Base-by-base conservation (phyloP, 2,888 invertebrate species). In the Archaeoteleia sp. region DNA sequence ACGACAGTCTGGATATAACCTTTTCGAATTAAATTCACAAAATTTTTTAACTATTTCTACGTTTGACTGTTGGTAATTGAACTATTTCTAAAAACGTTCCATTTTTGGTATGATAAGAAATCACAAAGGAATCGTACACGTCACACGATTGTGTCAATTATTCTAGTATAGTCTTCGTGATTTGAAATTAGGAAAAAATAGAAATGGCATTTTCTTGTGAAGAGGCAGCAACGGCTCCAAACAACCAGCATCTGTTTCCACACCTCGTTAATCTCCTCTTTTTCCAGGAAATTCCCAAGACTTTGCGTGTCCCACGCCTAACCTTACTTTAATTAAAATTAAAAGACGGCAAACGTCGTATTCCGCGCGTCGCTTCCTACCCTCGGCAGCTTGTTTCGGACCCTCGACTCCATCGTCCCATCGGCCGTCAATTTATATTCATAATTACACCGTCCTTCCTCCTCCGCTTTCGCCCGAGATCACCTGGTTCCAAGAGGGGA, bases 251-350 rank as follows among this genome's bases (percentile, higher is more conserved):
- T 67, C 54, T 65, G 65, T 46, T 60, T 67, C 54, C 51, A 40
- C 49, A 54, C 66, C 58, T 53, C 60, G 58, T 57, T 55, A 61
- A 46, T 39, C 42, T 34, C 13, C 15, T 55, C 15, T 32, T 25
- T 23, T 42, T 63, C 51, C 49, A 45, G 40, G 13, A 62, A 70
- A 71, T 70, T 66, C 51, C 10, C 23, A 35, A 49, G 45, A 45
- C 49, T 35, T 53, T 46, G 45, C 15, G 14, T 25, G 55, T 49
- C 60, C 67, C 70, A 45, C 49, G 66, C 40, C 68, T 72, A 70
- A 77, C 78, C 74, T 76, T 78, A 76, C 76, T 82, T 83, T 82
- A 82, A 84, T 83, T 83, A 82, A 84, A 83, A 83, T 83, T 83
- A 83, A 83, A 82, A 83, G 82, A 82, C 78, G 79, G 75, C 75